Percentiles rank a stretch among this genome's conserved stretches.
phyloP scores from a whole-genome alignment of 2,113 vertebrate genomes.

The Lasiurus borealis region DNA sequence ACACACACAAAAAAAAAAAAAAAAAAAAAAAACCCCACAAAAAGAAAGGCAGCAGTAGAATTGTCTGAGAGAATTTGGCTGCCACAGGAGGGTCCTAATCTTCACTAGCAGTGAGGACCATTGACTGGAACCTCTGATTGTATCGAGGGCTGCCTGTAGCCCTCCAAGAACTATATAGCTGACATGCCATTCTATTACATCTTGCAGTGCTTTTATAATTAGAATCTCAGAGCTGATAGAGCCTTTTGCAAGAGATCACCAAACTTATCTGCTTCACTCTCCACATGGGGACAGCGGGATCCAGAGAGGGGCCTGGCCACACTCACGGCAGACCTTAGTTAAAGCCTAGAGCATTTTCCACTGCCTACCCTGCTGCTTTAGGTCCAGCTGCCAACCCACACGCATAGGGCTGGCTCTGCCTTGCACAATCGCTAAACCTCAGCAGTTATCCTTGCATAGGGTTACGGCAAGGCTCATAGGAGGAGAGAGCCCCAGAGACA shows the following conservation, averaged over 20 bases:
- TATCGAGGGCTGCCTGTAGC: conserved; percentile 25
- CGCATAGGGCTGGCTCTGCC: background rate
- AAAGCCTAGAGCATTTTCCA: conserved; percentile 13
- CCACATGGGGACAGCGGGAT: background rate
- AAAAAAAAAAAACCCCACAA: no score
- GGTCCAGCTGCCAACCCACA: background rate
- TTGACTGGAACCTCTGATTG: background rate
- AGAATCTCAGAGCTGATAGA: background rate
- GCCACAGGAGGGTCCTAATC: background rate
- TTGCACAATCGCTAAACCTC: background rate
- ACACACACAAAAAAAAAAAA: no score
- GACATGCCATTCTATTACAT: background rate
- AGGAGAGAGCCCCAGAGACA: conserved; percentile 16
- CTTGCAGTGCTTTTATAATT: conserved; percentile 49
- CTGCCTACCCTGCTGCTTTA: background rate
- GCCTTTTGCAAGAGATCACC: background rate
- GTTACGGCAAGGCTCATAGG: background rate
- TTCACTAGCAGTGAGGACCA: conserved; percentile 35
- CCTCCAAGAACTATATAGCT: rapidly evolving
- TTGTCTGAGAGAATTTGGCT: conserved; percentile 47
- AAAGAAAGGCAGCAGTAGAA: background rate
- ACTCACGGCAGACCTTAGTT: background rate
- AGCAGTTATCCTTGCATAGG: conserved; percentile 24
- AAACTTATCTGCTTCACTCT: background rate
- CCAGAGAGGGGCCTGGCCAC: background rate